Evolutionary conservation across 1,140 invertebrate genomes (phyloP), one percentile per base, ranked within the genome.

Genomic region (honey bee (Apis mellifera)): DNA sequence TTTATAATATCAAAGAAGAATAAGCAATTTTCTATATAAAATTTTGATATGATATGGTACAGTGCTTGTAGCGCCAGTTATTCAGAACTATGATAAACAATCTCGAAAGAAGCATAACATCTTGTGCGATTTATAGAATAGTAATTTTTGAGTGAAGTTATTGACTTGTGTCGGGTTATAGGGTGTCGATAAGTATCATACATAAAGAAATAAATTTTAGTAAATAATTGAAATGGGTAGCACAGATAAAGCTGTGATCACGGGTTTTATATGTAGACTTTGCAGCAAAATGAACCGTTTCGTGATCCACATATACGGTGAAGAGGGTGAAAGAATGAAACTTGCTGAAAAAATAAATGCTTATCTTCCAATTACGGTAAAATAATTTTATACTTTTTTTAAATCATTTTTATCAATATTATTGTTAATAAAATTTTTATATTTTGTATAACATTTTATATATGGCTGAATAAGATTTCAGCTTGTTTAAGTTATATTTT

Each of bases 281-380:
- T 97, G 96, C 93, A 97, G 96, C 68, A 96, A 97, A 95, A 96
- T 97, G 96, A 96, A 97, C 92, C 95, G 95, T 91, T 96, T 96
- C 89, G 96, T 97, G 72, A 95, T 97, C 85, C 96, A 97, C 91
- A 96, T 97, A 90, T 97, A 96, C 92, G 96, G 96, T 11, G 96
- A 97, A 90, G 96, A 97, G 94, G 96, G 96, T 64, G 95, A 95
- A 88, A 95, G 96, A 86, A 94, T 96, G 91, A 95, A 95, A 89
- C 95, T 97, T 75, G 96, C 96, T 12, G 95, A 96, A 84, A 97
- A 97, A 95, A 97, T 97, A 82, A 96, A 96, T 92, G 95, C 95
- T 86, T 97, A 97, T 92, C 94, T 97, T 57, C 96, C 96, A 83
- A 96, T 97, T 85, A 96, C 96, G 89, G 96, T 97, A 93, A 95